These are phyloP conservation scores for Telmatochromis sp. DNA, from an alignment of 2,113 vertebrate genomes.

Conservation along the genomic window DNA sequence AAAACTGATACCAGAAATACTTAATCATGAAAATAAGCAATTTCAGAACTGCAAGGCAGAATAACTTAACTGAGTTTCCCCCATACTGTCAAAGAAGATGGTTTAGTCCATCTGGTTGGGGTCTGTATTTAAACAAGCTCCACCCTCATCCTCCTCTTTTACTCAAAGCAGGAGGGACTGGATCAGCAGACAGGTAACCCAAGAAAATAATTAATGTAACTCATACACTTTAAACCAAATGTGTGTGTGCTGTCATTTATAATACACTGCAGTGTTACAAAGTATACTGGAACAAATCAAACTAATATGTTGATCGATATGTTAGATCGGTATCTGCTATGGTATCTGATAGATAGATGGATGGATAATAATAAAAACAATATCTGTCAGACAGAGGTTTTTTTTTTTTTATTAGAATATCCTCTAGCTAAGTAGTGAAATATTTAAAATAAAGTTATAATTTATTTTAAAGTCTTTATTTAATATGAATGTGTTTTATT, in stretches of 20 bases:
- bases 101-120: neutral
- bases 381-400: neutral
- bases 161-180: neutral
- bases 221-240: neutral
- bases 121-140: neutral
- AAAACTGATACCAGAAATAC: neutral
- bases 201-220: neutral
- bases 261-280: neutral
- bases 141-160: rapidly evolving
- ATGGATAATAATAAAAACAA: neutral
- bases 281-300: neutral
- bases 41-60: neutral
- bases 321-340: rapidly evolving
- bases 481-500: neutral
- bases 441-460: neutral
- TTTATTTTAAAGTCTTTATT: neutral
- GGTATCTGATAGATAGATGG: neutral
- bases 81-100: neutral
- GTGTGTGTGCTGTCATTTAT: neutral
- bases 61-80: neutral
- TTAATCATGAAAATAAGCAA: neutral
- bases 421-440: neutral
- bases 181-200: neutral
- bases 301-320: neutral
- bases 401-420: neutral